phyloP scores from a whole-genome alignment of 2,113 vertebrate genomes.

The Erythrocebus patas region DNA sequence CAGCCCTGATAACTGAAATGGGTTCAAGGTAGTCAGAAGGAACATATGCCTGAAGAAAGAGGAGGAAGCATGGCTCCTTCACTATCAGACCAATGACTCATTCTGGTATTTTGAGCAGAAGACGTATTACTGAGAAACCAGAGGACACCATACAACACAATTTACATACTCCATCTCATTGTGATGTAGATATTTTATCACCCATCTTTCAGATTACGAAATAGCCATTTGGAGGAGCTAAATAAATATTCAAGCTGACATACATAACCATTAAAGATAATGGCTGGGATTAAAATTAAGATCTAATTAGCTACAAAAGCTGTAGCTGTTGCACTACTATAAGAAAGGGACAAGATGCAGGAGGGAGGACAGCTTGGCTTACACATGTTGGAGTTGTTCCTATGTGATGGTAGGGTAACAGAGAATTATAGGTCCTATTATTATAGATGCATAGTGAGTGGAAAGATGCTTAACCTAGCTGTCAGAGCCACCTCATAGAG shows the following conservation, averaged over 20 bases:
- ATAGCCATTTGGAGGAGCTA: neutral
- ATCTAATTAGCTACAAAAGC: neutral
- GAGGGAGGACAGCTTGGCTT: neutral
- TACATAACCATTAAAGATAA: neutral
- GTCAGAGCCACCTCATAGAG: neutral
- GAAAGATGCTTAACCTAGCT: neutral
- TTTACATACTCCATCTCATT: neutral
- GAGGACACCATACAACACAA: neutral
- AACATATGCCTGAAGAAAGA: neutral
- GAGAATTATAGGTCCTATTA: neutral
- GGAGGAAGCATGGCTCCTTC: neutral
- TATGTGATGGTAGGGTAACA: neutral
- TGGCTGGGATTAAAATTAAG: neutral
- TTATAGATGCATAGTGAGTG: neutral
- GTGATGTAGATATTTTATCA: neutral
- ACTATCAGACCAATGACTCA: neutral
- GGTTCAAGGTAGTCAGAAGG: neutral
- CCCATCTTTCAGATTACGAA: neutral
- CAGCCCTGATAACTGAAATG: neutral
- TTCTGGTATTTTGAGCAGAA: neutral
- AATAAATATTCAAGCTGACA: neutral
- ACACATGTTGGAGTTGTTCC: neutral
- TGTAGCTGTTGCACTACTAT: neutral
- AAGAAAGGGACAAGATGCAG: neutral
- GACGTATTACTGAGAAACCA: neutral